Percentiles rank a stretch among this genome's conserved stretches.
Conservation (phyloP, 2,888 invertebrate species). For the Cryptus viduatorius region DNA sequence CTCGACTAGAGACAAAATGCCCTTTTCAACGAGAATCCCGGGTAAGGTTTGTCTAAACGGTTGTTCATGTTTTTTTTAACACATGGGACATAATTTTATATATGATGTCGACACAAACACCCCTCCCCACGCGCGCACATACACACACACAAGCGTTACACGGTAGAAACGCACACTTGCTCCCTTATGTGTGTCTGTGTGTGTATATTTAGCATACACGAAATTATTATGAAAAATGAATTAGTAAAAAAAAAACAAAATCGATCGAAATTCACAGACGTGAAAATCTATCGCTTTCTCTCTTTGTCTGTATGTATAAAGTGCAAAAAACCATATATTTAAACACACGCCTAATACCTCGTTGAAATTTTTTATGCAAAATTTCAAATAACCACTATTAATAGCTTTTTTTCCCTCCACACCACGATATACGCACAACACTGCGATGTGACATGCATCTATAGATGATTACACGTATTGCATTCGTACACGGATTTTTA, state of each 20-base stretch:
- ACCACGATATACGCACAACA: conserved; percentile 53
- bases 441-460: conserved; percentile 63
- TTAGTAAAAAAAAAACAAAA: conserved; percentile 17
- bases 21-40: conserved; percentile 54
- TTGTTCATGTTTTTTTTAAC: conserved; percentile 19
- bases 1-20: conserved; percentile 59
- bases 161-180: conserved; percentile 57
- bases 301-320: conserved; percentile 43
- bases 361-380: conserved; percentile 15
- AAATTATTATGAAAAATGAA: conserved; percentile 19
- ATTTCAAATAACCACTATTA: conserved; percentile 35
- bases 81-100: conserved; percentile 14
- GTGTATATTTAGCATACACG: conserved; percentile 41
- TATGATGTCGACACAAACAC: conserved; percentile 26
- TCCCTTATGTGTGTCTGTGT: conserved; percentile 53
- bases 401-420: conserved; percentile 18
- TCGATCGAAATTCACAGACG: conserved; percentile 33
- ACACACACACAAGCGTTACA: conserved; percentile 26
- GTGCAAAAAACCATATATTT: conserved; percentile 17
- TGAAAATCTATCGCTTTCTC: conserved; percentile 56
- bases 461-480: conserved; percentile 56
- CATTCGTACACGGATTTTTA: conserved; percentile 51
- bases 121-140: conserved; percentile 37
- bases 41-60: conserved; percentile 56
- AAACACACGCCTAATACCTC: conserved; percentile 20